Evolutionary conservation across 2,888 invertebrate genomes (phyloP).

Genomic region (Barypeithes pellucidus): DNA sequence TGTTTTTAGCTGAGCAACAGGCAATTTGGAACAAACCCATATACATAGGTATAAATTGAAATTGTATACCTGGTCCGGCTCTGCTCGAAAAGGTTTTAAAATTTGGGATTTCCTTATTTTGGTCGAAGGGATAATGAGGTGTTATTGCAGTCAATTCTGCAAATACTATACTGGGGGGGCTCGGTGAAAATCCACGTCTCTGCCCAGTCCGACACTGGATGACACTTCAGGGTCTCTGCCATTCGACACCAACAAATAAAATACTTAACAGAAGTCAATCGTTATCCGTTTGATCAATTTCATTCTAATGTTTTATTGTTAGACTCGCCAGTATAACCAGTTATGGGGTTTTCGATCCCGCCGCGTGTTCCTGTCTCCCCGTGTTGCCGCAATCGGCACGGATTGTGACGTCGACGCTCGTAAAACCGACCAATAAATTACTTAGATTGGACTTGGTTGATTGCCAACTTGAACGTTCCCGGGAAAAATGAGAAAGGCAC

Average conservation of each 20-base stretch:
- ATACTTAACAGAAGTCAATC: conserved; percentile 15
- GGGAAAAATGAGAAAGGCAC: conserved; percentile 53
- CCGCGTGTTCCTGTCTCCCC: conserved; percentile 32
- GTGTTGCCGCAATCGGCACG: conserved; percentile 26
- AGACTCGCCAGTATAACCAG: conserved; percentile 15
- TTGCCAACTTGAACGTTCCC: conserved; percentile 63
- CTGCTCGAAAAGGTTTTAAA: too few relatives aligned
- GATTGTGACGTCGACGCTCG: conserved; percentile 65
- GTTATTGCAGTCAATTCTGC: too few relatives aligned
- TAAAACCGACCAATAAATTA: conserved; percentile 67
- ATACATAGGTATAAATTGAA: too few relatives aligned
- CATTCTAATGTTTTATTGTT: conserved; percentile 22
- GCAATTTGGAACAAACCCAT: too few relatives aligned
- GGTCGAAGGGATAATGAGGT: too few relatives aligned
- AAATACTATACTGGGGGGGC: too few relatives aligned
- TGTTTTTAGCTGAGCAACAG: too few relatives aligned
- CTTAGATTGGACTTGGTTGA: conserved; percentile 67
- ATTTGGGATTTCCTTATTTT: too few relatives aligned
- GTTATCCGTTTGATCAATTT: conserved; percentile 7
- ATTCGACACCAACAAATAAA: background rate
- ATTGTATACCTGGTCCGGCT: too few relatives aligned
- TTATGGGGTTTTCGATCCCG: conserved; percentile 21
- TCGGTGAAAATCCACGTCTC: too few relatives aligned
- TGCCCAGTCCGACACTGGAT: too few relatives aligned
- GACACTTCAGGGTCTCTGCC: too few relatives aligned